Conservation (phyloP, 2,797 vertebrate genomes). For the Stomatorhinus walkeri region DNA sequence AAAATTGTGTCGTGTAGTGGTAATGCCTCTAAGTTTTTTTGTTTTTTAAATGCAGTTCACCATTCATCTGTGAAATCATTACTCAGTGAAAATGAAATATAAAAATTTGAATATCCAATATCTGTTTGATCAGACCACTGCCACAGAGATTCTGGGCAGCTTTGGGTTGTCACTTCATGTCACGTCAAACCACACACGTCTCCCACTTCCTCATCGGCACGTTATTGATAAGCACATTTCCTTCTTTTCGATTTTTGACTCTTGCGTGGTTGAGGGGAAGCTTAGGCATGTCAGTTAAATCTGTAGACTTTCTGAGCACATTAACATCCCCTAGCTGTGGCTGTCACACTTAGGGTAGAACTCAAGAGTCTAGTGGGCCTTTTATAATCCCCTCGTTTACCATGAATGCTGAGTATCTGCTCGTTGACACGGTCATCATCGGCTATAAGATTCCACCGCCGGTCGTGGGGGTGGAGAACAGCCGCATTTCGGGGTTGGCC, state of each 20-base stretch:
- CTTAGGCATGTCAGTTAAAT: background rate
- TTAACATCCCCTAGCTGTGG: background rate
- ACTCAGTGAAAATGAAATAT: background rate
- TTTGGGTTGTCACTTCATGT: background rate
- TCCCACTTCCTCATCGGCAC: background rate
- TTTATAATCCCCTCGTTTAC: background rate
- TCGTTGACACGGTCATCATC: background rate
- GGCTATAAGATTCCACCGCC: background rate
- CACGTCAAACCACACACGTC: background rate
- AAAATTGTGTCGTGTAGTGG: background rate
- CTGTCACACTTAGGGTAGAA: background rate
- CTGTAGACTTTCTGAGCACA: background rate
- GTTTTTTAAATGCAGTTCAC: background rate
- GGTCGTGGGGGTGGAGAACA: background rate
- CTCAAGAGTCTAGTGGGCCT: background rate
- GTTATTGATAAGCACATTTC: background rate
- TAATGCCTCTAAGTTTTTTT: background rate
- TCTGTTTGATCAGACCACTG: background rate
- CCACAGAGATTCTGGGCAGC: background rate
- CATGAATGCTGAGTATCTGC: background rate
- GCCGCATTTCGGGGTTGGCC: background rate
- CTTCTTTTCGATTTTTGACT: background rate
- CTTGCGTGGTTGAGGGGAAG: background rate
- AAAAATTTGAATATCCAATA: background rate
- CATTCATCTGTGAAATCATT: background rate